These are phyloP conservation scores for Chaetops frenatus DNA, from an alignment of 2,113 vertebrate species.

Conservation along the genomic window DNA sequence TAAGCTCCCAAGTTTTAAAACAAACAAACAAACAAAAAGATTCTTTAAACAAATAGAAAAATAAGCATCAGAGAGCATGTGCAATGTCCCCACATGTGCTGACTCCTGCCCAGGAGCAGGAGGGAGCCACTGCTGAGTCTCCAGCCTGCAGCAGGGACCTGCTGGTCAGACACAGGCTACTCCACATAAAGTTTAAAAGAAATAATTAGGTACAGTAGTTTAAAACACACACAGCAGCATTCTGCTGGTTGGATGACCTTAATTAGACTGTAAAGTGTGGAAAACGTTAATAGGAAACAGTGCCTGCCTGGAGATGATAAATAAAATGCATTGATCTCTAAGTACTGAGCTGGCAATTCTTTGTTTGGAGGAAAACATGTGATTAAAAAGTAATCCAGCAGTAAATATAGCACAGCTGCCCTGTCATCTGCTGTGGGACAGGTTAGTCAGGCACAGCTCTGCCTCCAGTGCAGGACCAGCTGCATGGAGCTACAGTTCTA, in stretches of 20 bases:
- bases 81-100: neutral
- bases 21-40: neutral
- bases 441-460: neutral
- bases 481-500: rapidly evolving
- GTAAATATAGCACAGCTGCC: neutral
- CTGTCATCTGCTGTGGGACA: neutral
- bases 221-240: neutral
- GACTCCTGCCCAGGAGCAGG: neutral
- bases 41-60: neutral
- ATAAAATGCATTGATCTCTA: slow-evolving; percentile 40
- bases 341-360: neutral
- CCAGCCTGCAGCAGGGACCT: neutral
- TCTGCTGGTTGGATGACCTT: slow-evolving; percentile 16
- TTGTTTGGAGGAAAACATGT: neutral
- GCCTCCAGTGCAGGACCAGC: neutral
- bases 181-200: neutral
- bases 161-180: neutral
- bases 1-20: neutral
- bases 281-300: slow-evolving; percentile 7
- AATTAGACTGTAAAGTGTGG: slow-evolving; percentile 47
- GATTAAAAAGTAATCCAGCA: neutral
- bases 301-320: slow-evolving; percentile 31
- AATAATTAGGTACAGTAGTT: neutral
- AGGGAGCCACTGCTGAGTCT: neutral
- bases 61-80: rapidly evolving